Evolutionary conservation across 2,888 invertebrate genomes (phyloP).

Genomic region (Venusia cambrica): DNA sequence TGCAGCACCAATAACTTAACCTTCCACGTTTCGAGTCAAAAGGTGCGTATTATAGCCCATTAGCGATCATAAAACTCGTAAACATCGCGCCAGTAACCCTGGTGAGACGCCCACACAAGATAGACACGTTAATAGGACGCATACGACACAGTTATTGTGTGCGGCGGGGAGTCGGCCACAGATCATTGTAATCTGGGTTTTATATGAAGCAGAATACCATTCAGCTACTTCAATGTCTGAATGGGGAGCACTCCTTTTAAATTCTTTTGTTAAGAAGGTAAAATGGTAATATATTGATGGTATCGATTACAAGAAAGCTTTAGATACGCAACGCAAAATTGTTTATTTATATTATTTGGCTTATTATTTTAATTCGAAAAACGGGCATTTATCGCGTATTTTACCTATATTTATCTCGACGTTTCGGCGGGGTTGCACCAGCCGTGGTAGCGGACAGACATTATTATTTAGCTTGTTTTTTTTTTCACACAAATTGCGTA

Average conservation of each 20-base stretch:
- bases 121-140: slow-evolving; percentile 32
- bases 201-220: slow-evolving; percentile 17
- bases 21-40: slow-evolving; percentile 47
- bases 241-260: slow-evolving; percentile 5
- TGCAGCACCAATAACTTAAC: slow-evolving; percentile 48
- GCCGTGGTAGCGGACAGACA: no score
- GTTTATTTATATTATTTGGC: no score
- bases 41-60: slow-evolving; percentile 58
- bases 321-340: no score
- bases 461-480: no score
- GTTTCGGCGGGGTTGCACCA: no score
- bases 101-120: slow-evolving; percentile 37
- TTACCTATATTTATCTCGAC: no score
- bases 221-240: slow-evolving; percentile 7
- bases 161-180: slow-evolving; percentile 11
- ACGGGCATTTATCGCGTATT: no score
- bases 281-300: no score
- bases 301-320: no score
- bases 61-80: slow-evolving; percentile 55
- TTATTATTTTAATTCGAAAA: no score
- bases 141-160: slow-evolving; percentile 27
- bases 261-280: no score
- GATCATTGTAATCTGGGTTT: slow-evolving; percentile 21
- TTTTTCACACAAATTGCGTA: no score
- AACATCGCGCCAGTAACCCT: slow-evolving; percentile 41